Evolutionary conservation across 2,888 invertebrate species (phyloP).

Genomic region (Caenorhabditis sp.): DNA sequence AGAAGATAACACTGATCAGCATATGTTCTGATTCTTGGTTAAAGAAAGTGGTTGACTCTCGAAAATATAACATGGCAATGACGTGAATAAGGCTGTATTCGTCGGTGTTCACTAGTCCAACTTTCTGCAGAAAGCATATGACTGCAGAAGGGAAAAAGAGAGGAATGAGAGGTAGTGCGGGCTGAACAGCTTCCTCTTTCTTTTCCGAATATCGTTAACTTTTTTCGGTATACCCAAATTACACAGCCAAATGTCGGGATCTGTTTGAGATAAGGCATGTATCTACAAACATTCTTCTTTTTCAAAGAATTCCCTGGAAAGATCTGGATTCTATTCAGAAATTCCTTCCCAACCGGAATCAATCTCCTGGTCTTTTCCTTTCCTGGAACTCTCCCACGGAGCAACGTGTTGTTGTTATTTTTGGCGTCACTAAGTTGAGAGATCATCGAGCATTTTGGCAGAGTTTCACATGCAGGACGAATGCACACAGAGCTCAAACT

Average conservation of each 20-base stretch:
- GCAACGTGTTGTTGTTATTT: neutral
- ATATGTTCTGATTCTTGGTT: constrained; percentile 13
- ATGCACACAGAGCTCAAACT: constrained; percentile 23
- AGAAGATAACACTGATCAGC: too few relatives aligned
- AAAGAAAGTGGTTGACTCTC: neutral
- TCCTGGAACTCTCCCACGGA: too few relatives aligned
- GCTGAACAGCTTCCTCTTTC: neutral
- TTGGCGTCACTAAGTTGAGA: neutral
- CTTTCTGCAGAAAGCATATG: neutral
- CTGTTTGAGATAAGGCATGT: neutral
- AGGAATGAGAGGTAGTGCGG: too few relatives aligned
- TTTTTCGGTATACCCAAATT: neutral
- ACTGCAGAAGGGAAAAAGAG: neutral
- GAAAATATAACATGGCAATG: neutral
- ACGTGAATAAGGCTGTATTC: neutral
- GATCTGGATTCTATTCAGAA: too few relatives aligned
- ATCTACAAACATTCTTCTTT: too few relatives aligned
- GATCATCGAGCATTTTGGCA: constrained; percentile 18
- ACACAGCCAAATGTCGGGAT: too few relatives aligned
- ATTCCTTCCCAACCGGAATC: too few relatives aligned
- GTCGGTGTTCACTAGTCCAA: neutral
- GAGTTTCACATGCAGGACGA: neutral
- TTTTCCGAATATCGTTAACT: neutral
- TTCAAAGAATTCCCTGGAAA: neutral
- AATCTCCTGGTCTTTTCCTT: too few relatives aligned